Base-by-base conservation (phyloP, 2,888 invertebrate genomes). In the Amblyjoppa fuscipennis region DNA sequence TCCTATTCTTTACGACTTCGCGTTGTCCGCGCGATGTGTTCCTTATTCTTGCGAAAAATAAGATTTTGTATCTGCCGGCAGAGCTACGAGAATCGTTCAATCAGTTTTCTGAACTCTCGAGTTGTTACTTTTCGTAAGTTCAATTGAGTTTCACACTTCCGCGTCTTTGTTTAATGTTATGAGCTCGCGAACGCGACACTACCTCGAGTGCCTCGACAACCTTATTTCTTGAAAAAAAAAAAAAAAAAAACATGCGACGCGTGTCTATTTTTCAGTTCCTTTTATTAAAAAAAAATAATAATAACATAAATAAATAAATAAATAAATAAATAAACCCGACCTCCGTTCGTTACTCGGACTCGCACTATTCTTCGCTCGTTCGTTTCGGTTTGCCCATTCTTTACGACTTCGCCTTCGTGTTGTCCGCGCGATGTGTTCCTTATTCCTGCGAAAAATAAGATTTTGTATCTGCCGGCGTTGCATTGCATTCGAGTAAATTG, bases 21-120 rank as follows among this genome's bases (percentile, higher is more conserved):
- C 13, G 13, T 13, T 45, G 34, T 25, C 31, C 59, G 13, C 20
- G 28, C 69, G 59, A n/a, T 45, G 7, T 31, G 53, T 20, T 25
- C 11, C 73, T 66, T 74, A 53, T 80, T 74, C 45, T 68, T 20
- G 56, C 68, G 66, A 74, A 56, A 80, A 80, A 80, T 73, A 74
- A 20, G 31, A 13, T 66, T 80, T 73, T 73, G 13, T 20, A 20
- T 20, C 20, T 20, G 0, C 20, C 20, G 20, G 20, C 25, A 25
- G 59, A 25, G 59, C 28, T 13, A 28, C 9, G 59, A 25, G 28
- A 28, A 59, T 25, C 59, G 11, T 13, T 28, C 28, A 28, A 28
- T 5, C 59, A 13, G 11, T 59, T 59, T 59, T 3, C 28, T 1
- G 59, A 59, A 59, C 59, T 28, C 59, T 11, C 25, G 28, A 13